Conservation (phyloP, 2,797 vertebrate species). For the Galaxias olidus region DNA sequence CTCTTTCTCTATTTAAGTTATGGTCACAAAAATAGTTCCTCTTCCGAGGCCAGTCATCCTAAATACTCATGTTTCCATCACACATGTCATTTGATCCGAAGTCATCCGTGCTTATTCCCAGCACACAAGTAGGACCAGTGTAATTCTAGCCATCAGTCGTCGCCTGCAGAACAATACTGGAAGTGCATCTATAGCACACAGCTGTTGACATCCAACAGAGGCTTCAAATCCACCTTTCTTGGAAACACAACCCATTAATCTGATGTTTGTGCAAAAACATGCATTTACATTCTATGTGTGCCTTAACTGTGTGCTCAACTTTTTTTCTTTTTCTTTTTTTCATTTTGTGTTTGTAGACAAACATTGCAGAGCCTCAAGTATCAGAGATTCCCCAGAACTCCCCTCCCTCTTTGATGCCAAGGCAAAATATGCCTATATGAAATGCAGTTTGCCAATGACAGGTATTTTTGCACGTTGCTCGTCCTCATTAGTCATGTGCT, state of each 20-base stretch:
- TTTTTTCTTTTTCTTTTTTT: no score
- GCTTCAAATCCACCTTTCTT: slow-evolving; percentile 16
- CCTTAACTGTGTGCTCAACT: slow-evolving; percentile 15
- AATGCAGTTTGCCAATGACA: slow-evolving; percentile 4
- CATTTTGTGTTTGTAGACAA: no score
- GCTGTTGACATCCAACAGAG: slow-evolving; percentile 48
- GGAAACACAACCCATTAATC: background rate
- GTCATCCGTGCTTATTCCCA: slow-evolving; percentile 55
- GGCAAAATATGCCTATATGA: slow-evolving; percentile 17
- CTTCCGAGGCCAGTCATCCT: slow-evolving; percentile 30
- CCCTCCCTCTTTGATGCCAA: background rate
- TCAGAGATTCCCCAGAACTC: no score
- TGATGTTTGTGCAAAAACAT: slow-evolving; percentile 15
- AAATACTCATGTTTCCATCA: slow-evolving; percentile 61
- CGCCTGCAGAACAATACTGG: slow-evolving; percentile 52
- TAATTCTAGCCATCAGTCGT: slow-evolving; percentile 58
- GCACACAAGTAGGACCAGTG: slow-evolving; percentile 51
- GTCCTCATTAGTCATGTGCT: slow-evolving; percentile 33
- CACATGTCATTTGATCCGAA: slow-evolving; percentile 61
- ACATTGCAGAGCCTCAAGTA: no score
- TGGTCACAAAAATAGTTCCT: slow-evolving; percentile 63
- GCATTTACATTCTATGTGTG: slow-evolving; percentile 5
- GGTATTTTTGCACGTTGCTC: background rate
- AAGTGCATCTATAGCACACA: slow-evolving; percentile 32
- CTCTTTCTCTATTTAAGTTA: slow-evolving; percentile 50